A percentile compares a stretch with the other conserved stretches of the same genome.
Evolutionary conservation across 2,888 invertebrate species (phyloP).

Genomic region (Xanthorhoe spadicearia): DNA sequence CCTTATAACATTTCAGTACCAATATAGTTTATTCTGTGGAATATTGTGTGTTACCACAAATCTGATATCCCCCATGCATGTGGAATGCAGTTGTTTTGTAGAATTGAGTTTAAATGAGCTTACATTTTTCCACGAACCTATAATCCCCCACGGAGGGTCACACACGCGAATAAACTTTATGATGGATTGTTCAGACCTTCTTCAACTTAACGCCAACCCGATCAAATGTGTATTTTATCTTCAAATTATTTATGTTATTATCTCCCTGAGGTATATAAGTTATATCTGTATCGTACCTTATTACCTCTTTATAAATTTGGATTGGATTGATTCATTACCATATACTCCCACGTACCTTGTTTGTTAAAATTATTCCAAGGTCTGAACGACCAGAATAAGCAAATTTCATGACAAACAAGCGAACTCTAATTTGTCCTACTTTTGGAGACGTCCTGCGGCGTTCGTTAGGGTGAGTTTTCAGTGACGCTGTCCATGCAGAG

Average conservation of each 20-base stretch:
- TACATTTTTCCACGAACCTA: slow-evolving; percentile 39
- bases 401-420: slow-evolving; percentile 17
- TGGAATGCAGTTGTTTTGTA: background rate
- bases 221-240: slow-evolving; percentile 36
- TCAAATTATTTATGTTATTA: slow-evolving; percentile 25
- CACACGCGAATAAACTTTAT: slow-evolving; percentile 44
- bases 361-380: slow-evolving; percentile 13
- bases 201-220: slow-evolving; percentile 36
- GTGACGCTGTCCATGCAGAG: slow-evolving; percentile 4
- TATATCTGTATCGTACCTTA: slow-evolving; percentile 17
- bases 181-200: slow-evolving; percentile 42
- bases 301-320: slow-evolving; percentile 10
- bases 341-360: background rate
- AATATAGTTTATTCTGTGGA: background rate
- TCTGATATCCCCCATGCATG: background rate
- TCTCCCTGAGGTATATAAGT: slow-evolving; percentile 18
- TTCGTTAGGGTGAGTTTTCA: slow-evolving; percentile 6
- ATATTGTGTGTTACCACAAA: background rate
- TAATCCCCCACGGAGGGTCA: slow-evolving; percentile 37
- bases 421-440: slow-evolving; percentile 21
- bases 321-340: background rate
- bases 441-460: slow-evolving; percentile 17
- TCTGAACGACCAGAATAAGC: slow-evolving; percentile 5
- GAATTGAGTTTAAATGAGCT: slow-evolving; percentile 14
- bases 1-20: background rate